A percentile compares a stretch with the other conserved stretches of the same genome.
Conservation (phyloP, 2,797 vertebrate genomes). For the Poecilia wingei region DNA sequence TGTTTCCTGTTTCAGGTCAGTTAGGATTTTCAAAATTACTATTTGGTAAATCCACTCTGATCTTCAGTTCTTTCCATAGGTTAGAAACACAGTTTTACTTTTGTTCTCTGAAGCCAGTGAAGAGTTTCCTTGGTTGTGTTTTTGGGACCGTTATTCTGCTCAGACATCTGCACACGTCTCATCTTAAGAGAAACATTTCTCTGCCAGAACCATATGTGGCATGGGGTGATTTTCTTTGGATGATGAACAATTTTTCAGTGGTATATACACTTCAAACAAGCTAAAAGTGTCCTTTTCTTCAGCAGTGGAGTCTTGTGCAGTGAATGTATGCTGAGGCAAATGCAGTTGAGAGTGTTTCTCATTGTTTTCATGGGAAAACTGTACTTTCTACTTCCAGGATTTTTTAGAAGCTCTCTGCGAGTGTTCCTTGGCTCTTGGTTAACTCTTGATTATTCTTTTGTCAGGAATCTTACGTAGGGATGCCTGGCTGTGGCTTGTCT, state of each 20-base stretch:
- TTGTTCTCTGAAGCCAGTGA: not conserved
- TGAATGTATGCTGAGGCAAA: no score
- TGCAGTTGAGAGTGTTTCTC: no score
- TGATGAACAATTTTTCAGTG: not conserved
- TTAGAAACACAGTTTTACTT: not conserved
- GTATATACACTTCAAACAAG: not conserved
- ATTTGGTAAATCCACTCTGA: not conserved
- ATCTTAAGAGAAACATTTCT: not conserved
- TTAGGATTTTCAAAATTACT: not conserved
- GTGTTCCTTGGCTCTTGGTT: not conserved
- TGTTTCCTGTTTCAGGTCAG: not conserved
- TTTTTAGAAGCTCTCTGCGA: not conserved
- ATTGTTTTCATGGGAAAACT: not conserved
- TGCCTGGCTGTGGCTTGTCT: not conserved
- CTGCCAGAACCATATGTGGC: no score
- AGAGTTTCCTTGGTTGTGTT: not conserved
- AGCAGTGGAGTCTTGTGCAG: not conserved
- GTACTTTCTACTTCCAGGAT: not conserved
- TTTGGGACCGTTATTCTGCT: no score
- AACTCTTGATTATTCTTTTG: not conserved
- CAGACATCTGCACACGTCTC: not conserved
- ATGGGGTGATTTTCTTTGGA: not conserved
- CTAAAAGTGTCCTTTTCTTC: not conserved
- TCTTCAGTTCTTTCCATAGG: not conserved
- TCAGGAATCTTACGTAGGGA: no score